Conservation (phyloP, 2,797 vertebrate species). For the Erethizon dorsatum region DNA sequence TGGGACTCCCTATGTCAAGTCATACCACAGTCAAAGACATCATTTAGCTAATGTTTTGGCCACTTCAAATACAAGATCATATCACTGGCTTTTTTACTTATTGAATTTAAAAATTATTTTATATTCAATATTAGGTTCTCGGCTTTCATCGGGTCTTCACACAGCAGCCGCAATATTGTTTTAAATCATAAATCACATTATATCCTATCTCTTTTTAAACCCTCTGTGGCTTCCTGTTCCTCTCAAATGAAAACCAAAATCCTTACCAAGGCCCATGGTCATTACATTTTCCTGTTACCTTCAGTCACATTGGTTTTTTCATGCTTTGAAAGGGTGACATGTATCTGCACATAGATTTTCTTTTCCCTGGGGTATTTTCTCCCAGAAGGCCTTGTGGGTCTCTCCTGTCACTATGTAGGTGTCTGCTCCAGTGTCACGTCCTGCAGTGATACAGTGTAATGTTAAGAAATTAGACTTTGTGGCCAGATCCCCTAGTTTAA, state of each 20-base stretch:
- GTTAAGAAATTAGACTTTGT: neutral
- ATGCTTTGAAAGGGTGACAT: neutral
- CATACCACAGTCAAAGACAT: neutral
- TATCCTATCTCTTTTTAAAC: neutral
- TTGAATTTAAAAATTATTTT: slow-evolving; percentile 31
- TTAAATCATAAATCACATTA: neutral
- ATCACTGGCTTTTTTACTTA: neutral
- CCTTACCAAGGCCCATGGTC: neutral
- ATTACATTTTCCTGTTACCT: neutral
- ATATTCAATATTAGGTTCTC: slow-evolving; percentile 34
- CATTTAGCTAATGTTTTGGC: neutral
- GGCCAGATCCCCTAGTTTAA: neutral
- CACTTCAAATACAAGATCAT: neutral
- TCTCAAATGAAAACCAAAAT: slow-evolving; percentile 40
- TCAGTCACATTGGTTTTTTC: neutral
- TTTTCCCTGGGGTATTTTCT: neutral
- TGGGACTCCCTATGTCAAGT: neutral
- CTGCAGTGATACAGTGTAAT: neutral
- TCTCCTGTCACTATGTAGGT: neutral
- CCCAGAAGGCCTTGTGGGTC: neutral
- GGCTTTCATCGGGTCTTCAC: neutral
- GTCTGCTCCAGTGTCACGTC: neutral
- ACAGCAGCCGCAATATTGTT: neutral
- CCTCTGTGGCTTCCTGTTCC: neutral
- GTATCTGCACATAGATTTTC: neutral